These are phyloP conservation scores for Pteropus rufus DNA, from an alignment of 2,797 vertebrate species.

Conservation along the genomic window DNA sequence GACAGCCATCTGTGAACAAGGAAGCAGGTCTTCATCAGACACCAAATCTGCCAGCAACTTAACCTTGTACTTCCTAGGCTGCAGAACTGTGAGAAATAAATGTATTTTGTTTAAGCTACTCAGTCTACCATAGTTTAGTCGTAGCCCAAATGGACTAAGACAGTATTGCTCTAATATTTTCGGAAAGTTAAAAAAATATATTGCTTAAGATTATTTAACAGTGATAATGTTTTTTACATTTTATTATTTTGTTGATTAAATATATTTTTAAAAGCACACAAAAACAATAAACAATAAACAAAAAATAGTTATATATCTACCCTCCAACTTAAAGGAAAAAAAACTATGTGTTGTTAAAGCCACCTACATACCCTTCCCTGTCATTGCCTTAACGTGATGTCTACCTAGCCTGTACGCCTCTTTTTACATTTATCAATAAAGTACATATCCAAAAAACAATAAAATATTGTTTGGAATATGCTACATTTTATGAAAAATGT, in stretches of 20 bases:
- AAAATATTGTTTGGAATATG: neutral
- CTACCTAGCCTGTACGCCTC: fast-evolving
- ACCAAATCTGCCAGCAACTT: neutral
- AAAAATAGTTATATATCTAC: neutral
- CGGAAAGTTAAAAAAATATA: neutral
- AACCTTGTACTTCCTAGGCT: neutral
- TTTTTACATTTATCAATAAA: neutral
- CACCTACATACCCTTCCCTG: neutral
- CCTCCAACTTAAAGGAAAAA: neutral
- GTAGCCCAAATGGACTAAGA: neutral
- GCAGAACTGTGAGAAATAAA: neutral
- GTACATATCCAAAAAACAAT: neutral
- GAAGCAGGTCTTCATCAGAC: too few relatives aligned
- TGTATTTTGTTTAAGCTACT: neutral
- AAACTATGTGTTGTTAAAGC: neutral
- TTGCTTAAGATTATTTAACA: neutral
- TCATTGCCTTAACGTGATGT: neutral
- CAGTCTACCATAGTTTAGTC: neutral
- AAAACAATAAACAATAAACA: neutral
- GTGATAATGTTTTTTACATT: neutral
- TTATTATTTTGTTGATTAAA: neutral
- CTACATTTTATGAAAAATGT: neutral
- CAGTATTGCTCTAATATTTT: neutral
- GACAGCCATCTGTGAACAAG: neutral
- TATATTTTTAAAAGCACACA: neutral